phyloP scores from a whole-genome alignment of 2,797 vertebrate genomes.

The Myotis myotis region DNA sequence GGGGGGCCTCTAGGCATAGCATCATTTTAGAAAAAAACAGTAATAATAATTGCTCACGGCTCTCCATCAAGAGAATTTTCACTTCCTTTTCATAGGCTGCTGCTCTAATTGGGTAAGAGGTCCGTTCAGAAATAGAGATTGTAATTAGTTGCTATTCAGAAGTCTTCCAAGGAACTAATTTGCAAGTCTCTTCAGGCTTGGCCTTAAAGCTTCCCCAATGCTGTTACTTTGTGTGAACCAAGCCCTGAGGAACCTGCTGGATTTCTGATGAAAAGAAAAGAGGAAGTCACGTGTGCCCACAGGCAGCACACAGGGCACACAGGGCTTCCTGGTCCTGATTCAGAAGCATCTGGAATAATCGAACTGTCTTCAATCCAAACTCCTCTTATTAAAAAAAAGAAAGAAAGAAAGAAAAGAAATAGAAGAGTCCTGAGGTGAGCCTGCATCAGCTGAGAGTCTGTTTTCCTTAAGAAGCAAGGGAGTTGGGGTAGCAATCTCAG shows the following conservation, averaged over 20 bases:
- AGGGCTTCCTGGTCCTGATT: not conserved
- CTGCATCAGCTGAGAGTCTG: not conserved
- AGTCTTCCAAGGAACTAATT: constrained; percentile 54
- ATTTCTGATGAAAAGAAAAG: not conserved
- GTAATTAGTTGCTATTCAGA: constrained; percentile 65
- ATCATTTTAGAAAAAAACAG: not conserved
- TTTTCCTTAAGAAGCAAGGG: not conserved
- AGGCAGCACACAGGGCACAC: not conserved
- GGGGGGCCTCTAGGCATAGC: not conserved
- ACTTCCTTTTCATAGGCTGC: constrained; percentile 42
- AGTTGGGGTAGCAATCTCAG: not conserved
- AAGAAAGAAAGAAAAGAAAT: not conserved
- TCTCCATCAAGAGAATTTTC: not conserved
- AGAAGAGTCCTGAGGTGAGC: not conserved
- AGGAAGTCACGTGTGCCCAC: not conserved
- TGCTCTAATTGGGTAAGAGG: constrained; percentile 33
- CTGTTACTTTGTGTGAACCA: not conserved
- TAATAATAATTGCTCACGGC: constrained; percentile 47
- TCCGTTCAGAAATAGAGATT: constrained; percentile 56
- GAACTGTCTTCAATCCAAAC: not conserved
- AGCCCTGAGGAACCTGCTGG: not conserved
- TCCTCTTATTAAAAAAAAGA: not conserved
- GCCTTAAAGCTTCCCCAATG: not conserved
- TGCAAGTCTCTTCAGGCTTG: constrained; percentile 50
- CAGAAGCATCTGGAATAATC: not conserved